Percentiles rank a stretch among this genome's conserved stretches.
These are phyloP conservation scores for Amphiprion percula DNA, from an alignment of 2,113 vertebrate genomes.

Conservation along the genomic window DNA sequence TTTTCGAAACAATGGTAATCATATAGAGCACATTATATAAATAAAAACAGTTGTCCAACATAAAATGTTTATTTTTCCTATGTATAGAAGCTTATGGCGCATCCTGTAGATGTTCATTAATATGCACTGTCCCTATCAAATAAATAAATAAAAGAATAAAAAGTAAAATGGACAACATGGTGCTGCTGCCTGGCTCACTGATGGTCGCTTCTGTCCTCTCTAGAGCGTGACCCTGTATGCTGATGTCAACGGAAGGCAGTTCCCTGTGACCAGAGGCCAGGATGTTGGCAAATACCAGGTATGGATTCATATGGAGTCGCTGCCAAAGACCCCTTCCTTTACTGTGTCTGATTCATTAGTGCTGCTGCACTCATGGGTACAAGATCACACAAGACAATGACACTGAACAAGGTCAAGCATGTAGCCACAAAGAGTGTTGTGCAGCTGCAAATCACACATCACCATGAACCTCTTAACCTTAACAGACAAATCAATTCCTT, in stretches of 20 bases:
- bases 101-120: too few relatives aligned
- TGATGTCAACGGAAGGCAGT: conserved; percentile 93
- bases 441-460: too few relatives aligned
- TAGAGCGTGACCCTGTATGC: conserved; percentile 94
- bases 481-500: too few relatives aligned
- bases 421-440: neutral
- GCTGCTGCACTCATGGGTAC: neutral
- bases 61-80: too few relatives aligned
- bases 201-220: neutral
- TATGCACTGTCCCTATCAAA: too few relatives aligned
- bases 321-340: neutral
- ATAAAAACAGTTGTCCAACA: too few relatives aligned
- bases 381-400: neutral
- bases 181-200: neutral
- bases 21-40: too few relatives aligned
- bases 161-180: neutral
- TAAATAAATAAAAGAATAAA: too few relatives aligned
- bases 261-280: conserved; percentile 93
- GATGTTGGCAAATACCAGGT: conserved; percentile 95
- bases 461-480: too few relatives aligned
- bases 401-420: neutral
- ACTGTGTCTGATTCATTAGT: neutral
- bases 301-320: conserved; percentile 8
- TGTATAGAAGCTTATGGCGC: too few relatives aligned
- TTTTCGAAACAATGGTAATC: too few relatives aligned